These are phyloP conservation scores for Eufriesea mexicana DNA, from an alignment of 1,140 invertebrate species.

Conservation along the genomic window DNA sequence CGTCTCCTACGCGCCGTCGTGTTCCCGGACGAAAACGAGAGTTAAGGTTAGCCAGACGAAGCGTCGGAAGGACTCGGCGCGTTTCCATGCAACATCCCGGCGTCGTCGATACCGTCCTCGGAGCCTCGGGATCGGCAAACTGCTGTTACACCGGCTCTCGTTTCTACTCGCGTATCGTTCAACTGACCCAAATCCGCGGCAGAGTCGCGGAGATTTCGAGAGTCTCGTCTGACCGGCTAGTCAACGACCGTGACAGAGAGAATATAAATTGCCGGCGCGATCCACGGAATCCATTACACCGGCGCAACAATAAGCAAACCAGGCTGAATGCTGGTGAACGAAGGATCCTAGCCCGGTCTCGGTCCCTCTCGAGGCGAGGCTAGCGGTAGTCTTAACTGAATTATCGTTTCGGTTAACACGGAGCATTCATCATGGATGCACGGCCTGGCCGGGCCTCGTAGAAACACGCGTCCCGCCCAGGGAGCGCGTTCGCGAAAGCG, in stretches of 20 bases:
- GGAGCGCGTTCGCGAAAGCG: conserved; percentile 60
- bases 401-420: conserved; percentile 73
- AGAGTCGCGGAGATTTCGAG: neutral
- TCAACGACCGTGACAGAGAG: conserved; percentile 8
- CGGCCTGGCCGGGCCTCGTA: conserved; percentile 3
- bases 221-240: neutral
- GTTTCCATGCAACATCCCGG: too few species aligned
- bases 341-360: conserved; percentile 16
- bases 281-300: conserved; percentile 16
- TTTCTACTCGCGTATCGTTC: conserved; percentile 16
- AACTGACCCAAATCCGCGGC: conserved; percentile 9
- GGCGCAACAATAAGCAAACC: conserved; percentile 17
- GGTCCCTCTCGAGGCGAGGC: conserved; percentile 26
- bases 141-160: neutral
- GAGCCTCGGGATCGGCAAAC: neutral
- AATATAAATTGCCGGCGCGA: conserved; percentile 10
- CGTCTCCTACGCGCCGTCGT: conserved; percentile 60
- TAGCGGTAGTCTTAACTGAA: conserved; percentile 73
- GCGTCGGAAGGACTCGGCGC: neutral
- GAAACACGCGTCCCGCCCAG: conserved; percentile 61
- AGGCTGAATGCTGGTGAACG: neutral
- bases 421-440: conserved; percentile 68
- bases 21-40: conserved; percentile 46
- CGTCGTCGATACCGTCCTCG: neutral
- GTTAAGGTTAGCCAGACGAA: conserved; percentile 33